These are phyloP conservation scores for Drosophila pseudoananassae DNA, from an alignment of 1,140 invertebrate species.

Conservation along the genomic window DNA sequence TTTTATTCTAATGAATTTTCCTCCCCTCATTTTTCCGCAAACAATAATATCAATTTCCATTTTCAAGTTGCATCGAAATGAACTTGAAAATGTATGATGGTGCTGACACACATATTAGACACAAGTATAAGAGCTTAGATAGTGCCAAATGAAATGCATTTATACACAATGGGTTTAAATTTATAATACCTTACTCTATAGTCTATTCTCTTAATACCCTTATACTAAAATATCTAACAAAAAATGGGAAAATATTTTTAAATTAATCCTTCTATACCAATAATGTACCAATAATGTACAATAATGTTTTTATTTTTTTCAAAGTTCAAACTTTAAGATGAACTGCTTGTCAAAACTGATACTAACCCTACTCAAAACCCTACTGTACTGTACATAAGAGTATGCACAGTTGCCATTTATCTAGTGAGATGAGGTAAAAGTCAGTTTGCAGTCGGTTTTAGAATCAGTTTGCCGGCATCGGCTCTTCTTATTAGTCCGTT, in stretches of 20 bases:
- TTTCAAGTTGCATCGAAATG: slow-evolving; percentile 9
- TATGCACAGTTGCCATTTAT: slow-evolving; percentile 19
- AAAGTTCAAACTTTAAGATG: too few relatives aligned
- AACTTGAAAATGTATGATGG: slow-evolving; percentile 24
- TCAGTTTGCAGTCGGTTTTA: slow-evolving; percentile 27
- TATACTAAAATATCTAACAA: too few relatives aligned
- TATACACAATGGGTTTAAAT: too few relatives aligned
- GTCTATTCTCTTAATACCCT: too few relatives aligned
- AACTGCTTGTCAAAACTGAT: not conserved
- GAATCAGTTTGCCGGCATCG: slow-evolving; percentile 64
- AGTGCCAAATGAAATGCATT: slow-evolving; percentile 1
- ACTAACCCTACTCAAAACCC: not conserved
- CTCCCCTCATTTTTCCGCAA: slow-evolving; percentile 17
- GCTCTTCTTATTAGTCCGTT: slow-evolving; percentile 69
- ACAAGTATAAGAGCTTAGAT: slow-evolving; percentile 44
- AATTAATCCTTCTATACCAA: too few relatives aligned
- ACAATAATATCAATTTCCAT: slow-evolving; percentile 29
- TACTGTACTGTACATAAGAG: not conserved
- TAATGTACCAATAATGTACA: too few relatives aligned
- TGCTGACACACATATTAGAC: slow-evolving; percentile 10
- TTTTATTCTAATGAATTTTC: slow-evolving; percentile 1
- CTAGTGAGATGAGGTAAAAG: slow-evolving; percentile 10
- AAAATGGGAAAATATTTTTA: too few relatives aligned
- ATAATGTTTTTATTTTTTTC: too few relatives aligned
- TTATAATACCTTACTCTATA: too few relatives aligned